phyloP scores from a whole-genome alignment of 1,140 invertebrate genomes.

The Neotoxoptera formosana region DNA sequence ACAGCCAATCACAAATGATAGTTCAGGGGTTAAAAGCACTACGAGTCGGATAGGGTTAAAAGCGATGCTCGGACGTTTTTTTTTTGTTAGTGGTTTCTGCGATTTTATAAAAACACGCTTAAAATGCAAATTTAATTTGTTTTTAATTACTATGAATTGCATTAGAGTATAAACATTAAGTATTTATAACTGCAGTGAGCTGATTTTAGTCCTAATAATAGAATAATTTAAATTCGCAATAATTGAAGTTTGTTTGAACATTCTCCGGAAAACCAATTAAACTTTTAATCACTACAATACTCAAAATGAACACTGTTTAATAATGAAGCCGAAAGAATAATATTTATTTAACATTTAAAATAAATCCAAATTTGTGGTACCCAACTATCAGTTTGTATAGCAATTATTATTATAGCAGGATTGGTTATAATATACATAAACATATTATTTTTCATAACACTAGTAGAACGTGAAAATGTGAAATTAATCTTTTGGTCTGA shows the following conservation, averaged over 20 bases:
- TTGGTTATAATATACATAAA: too few species aligned
- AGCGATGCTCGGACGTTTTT: not conserved
- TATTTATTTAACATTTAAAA: not conserved
- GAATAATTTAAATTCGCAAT: not conserved
- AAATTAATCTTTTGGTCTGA: too few species aligned
- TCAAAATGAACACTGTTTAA: not conserved
- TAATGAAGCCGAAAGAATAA: not conserved
- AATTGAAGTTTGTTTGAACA: not conserved
- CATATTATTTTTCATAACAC: too few species aligned
- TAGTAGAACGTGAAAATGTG: too few species aligned
- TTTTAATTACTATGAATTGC: not conserved
- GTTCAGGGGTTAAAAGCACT: too few species aligned
- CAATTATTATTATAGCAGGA: too few species aligned
- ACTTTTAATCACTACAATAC: not conserved
- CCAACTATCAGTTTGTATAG: too few species aligned
- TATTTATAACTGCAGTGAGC: not conserved
- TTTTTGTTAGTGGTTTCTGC: not conserved
- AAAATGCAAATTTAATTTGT: not conserved
- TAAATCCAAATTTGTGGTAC: too few species aligned
- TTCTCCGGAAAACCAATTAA: not conserved
- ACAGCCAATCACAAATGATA: too few species aligned
- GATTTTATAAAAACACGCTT: not conserved
- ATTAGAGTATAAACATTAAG: not conserved
- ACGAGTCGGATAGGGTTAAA: not conserved
- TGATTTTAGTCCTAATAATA: not conserved